Evolutionary conservation across 2,113 vertebrate species (phyloP), one percentile per base, ranked within the genome.

Genomic region (Nycticorax nycticorax): DNA sequence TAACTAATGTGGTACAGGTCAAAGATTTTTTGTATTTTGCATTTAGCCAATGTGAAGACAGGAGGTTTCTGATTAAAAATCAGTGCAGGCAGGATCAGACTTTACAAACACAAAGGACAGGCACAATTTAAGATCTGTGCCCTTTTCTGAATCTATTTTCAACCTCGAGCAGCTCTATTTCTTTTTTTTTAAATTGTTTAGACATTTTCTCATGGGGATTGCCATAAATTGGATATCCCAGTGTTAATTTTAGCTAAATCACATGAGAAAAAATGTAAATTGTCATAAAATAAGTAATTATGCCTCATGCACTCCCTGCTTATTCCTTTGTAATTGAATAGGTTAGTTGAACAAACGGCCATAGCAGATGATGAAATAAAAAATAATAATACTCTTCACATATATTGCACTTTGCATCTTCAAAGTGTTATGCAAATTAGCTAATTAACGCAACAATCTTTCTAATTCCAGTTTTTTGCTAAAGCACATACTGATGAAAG

Each of bases 201-300:
- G 62, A 59, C 0, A 47, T 91, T 95, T 88, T 93, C 57, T 88
- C 37, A 60, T 64, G 32, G 28, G 14, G 12, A 56, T 80, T 86
- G 28, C 10, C 21, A 62, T 50, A 85, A 80, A 85, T 91, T 80
- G 94, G 43, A 43, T 59, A 68, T 39, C 45, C 4, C 50, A 48
- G 26, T 37, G 22, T 77, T 83, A 73, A 80, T 90, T 90, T 79
- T 88, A 83, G 47, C 22, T 47, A 93, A 95, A 64, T 50, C 59
- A 72, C 55, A 43, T 22, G 43, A 92, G 73, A 74, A 87, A 73
- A 92, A 68, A 43, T 2, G 9, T 41, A 52, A 57, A 53, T 76
- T 73, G 69, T 86, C 41, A 59, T 66, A 93, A 93, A 97, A 89
- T 74, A 73, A 10, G n/a, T 85, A 88, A 94, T 67, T 80, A 71